Evolutionary conservation across 2,797 vertebrate species (phyloP), one percentile per base, ranked within the genome.

Genomic region (Gymnopithys bicolor): DNA sequence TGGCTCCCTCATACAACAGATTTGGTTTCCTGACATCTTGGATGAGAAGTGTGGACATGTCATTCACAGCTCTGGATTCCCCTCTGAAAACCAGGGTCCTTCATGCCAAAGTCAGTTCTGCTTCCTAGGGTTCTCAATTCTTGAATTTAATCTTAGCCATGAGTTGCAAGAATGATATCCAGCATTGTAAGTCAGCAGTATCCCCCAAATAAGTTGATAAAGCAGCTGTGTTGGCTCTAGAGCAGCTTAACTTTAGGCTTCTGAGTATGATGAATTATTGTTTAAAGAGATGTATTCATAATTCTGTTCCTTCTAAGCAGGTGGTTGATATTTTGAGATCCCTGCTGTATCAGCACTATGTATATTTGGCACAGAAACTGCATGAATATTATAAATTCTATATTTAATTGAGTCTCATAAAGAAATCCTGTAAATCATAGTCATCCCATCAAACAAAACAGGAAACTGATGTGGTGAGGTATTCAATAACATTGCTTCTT

Each of bases 321-420:
- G 94, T 97, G 96, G 87, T 84, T 97, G 94, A 86, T 96, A 96
- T 96, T 97, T 96, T 94, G 95, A 93, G 95, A 91, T 94, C 89
- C 89, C 94, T 96, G 95, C 94, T 96, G 94, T 75, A 95, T 96
- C 95, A 97, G 95, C 96, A 95, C 80, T 95, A 67, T 88, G 94
- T 94, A 94, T 96, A 96, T 95, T 96, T 96, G 95, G 95, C 87
- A 95, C 62, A 92, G 76, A 94, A 96, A 94, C 84, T 93, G 93
- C 94, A 94, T 94, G 91, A 91, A 95, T 95, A 93, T 95, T 95
- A 94, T 87, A 87, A 93, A 94, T 96, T 92, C 94, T 92, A 30
- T 95, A 90, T 95, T 95, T 97, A 96, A 96, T 97, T 95, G 59
- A 84, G 78, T 77, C 62, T 88, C 86, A 81, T 92, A 92, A 89